Conservation (phyloP, 2,888 invertebrate genomes). For the Acleris cristana region DNA sequence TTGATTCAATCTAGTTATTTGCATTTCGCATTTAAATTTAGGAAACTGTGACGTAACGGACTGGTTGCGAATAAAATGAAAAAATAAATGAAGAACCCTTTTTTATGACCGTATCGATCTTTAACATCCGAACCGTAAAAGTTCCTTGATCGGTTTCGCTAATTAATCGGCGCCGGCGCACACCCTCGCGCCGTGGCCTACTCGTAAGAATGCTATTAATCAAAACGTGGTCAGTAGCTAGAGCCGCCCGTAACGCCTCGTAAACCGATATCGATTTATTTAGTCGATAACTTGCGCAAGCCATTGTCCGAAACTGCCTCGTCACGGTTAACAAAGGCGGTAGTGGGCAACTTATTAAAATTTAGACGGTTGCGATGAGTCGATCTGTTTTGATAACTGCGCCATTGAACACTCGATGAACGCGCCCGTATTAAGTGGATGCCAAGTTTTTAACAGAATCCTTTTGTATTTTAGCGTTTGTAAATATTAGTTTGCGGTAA, state of each 20-base stretch:
- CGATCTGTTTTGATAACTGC: constrained; percentile 80
- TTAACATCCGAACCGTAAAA: constrained; percentile 55
- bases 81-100: constrained; percentile 35
- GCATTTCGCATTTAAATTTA: constrained; percentile 1
- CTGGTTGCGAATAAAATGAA: constrained; percentile 18
- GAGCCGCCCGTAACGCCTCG: constrained; percentile 79
- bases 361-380: constrained; percentile 77
- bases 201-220: constrained; percentile 77
- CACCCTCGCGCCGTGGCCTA: constrained; percentile 57
- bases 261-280: constrained; percentile 83
- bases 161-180: constrained; percentile 80
- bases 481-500: constrained; percentile 66
- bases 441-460: constrained; percentile 64
- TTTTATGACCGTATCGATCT: constrained; percentile 31
- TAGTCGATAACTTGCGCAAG: constrained; percentile 82
- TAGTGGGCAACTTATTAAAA: constrained; percentile 83
- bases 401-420: constrained; percentile 62
- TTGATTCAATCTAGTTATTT: constrained; percentile 5
- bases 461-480: constrained; percentile 52
- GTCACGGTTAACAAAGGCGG: constrained; percentile 79
- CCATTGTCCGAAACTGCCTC: constrained; percentile 76
- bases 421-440: constrained; percentile 59
- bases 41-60: constrained; percentile 4
- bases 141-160: constrained; percentile 70
- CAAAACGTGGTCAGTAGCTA: constrained; percentile 82